Percentiles rank a stretch among this genome's conserved stretches.
These are phyloP conservation scores for Actinia tenebrosa DNA, from an alignment of 64 coral and sea anemone species.

Conservation along the genomic window DNA sequence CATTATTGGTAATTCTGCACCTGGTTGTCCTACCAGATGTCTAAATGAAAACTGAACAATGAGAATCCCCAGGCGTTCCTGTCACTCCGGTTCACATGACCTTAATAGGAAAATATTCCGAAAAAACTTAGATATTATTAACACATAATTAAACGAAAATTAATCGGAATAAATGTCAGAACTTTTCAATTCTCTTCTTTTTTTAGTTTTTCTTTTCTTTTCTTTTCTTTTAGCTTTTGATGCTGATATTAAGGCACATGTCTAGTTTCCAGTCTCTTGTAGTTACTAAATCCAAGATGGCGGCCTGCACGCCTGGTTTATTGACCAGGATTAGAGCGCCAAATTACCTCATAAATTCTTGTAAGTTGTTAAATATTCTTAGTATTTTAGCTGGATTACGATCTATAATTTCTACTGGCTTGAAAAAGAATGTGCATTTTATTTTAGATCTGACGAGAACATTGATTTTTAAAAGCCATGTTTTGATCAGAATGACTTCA, in stretches of 20 bases:
- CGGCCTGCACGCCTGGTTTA: not conserved
- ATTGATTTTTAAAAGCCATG: not conserved
- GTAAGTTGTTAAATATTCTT: not conserved
- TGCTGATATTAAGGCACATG: not conserved
- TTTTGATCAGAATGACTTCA: not conserved
- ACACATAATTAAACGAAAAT: not conserved
- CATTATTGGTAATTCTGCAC: not conserved
- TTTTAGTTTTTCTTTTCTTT: not conserved
- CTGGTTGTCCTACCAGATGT: not conserved
- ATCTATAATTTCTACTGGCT: not conserved
- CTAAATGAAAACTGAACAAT: not conserved
- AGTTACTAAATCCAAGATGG: not conserved
- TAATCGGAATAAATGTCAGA: not conserved
- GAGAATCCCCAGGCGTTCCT: constrained; percentile 1
- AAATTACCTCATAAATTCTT: not conserved
- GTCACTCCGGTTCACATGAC: not conserved
- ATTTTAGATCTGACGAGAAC: not conserved
- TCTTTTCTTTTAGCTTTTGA: not conserved
- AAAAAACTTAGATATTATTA: not conserved
- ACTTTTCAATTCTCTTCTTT: not conserved
- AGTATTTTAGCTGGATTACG: not conserved
- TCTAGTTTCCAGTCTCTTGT: not conserved
- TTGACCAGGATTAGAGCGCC: not conserved
- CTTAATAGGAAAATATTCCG: not conserved
- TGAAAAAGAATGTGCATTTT: not conserved